Evolutionary conservation across 35 echinoderm and acorn worm genomes (phyloP).

Genomic region (Chiridota heheva): DNA sequence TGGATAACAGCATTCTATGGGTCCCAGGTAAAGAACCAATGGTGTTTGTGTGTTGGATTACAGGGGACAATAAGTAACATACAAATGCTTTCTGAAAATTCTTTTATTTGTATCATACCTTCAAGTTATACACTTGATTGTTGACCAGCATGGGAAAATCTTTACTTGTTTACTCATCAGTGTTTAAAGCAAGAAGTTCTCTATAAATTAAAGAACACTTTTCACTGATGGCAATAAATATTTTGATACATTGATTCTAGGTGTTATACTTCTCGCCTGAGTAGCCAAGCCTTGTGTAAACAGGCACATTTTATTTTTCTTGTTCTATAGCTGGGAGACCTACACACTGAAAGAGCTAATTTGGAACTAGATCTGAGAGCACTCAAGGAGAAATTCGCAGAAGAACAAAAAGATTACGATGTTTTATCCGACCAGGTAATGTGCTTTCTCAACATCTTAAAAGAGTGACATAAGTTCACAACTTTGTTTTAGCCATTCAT

Average conservation of each 20-base stretch:
- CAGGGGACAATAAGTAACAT: no score
- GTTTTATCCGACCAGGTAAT: constrained; percentile 77
- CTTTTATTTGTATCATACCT: no score
- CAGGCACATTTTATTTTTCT: constrained; percentile 32
- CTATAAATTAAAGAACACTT: not conserved
- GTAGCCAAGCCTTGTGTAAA: no score
- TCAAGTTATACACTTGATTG: no score
- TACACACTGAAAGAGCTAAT: constrained; percentile 69
- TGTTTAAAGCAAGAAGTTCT: not conserved
- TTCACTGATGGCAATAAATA: not conserved
- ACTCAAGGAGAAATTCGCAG: constrained; percentile 56
- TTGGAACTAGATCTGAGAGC: constrained; percentile 59
- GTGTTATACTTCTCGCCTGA: not conserved
- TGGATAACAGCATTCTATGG: no score
- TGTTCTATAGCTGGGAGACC: constrained; percentile 60
- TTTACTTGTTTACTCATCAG: not conserved
- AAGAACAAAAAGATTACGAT: constrained; percentile 67
- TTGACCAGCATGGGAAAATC: not conserved
- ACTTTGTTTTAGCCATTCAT: not conserved
- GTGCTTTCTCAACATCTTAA: not conserved
- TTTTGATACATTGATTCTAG: not conserved
- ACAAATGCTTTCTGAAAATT: no score
- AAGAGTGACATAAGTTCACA: not conserved
- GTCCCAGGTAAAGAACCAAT: no score
- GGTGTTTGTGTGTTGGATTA: no score